These are phyloP conservation scores for Coenonympha glycerion DNA, from an alignment of 2,888 invertebrate genomes.

Conservation along the genomic window DNA sequence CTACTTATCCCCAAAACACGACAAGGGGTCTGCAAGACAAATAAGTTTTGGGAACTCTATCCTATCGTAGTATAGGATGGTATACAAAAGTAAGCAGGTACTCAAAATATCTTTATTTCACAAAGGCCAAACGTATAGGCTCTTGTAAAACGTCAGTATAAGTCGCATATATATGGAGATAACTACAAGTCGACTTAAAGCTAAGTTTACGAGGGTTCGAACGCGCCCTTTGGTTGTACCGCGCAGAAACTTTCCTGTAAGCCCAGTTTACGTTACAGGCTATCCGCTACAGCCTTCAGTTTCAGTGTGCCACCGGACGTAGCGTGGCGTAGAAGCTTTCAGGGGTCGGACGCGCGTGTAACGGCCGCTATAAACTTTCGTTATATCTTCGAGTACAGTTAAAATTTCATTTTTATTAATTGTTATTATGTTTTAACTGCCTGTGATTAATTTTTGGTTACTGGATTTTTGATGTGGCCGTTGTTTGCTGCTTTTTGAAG, in stretches of 20 bases:
- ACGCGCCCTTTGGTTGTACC: background rate
- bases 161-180: too few relatives aligned
- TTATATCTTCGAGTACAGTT: constrained; percentile 3
- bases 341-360: constrained; percentile 5
- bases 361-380: constrained; percentile 14
- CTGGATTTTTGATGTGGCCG: background rate
- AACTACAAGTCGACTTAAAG: too few relatives aligned
- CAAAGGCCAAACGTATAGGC: too few relatives aligned
- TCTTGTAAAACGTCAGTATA: too few relatives aligned
- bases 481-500: background rate
- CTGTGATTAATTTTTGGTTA: background rate
- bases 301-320: constrained; percentile 14
- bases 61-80: too few relatives aligned
- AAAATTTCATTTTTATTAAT: background rate
- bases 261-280: constrained; percentile 3
- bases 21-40: too few relatives aligned
- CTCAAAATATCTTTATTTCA: too few relatives aligned
- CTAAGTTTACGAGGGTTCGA: too few relatives aligned
- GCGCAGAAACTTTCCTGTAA: constrained; percentile 3
- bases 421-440: background rate
- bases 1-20: too few relatives aligned
- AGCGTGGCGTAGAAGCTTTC: constrained; percentile 8
- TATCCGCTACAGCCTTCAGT: constrained; percentile 1
- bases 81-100: too few relatives aligned
- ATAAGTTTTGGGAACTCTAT: too few relatives aligned